Evolutionary conservation across 2,888 invertebrate species (phyloP), one percentile per base, ranked within the genome.

Genomic region (Lottia gigantea): DNA sequence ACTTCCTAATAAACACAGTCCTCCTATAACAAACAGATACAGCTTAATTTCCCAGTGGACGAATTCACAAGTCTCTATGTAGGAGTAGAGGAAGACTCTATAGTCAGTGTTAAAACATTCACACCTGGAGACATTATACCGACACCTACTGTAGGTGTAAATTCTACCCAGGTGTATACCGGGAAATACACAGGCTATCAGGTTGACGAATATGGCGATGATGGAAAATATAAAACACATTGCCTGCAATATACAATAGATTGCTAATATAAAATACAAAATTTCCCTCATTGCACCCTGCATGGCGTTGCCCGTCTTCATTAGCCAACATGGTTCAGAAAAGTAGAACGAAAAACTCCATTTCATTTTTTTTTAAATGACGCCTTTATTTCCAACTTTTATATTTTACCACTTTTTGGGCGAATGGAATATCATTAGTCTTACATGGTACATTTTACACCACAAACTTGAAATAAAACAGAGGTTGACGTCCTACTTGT

Each of bases 141-240:
- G 61, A 62, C 79, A 78, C 55, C 70, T 71, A 46, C 68, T 66
- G 68, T 68, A 79, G 46, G 71, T 74, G 68, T 75, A 77, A 64
- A 79, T 72, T 19, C 75, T 72, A n/a, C 68, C 72, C 2, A 77
- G 67, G 49, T 79, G 77, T 23, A 79, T 76, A 46, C 71, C 71
- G 45, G 71, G 72, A 62, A 79, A 79, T 62, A 76, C 76, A 49
- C 74, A 74, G 15, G 79, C 76, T 6, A 75, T 76, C 46, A 77
- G 63, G 66, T 75, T 75, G 23, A 79, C 70, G 71, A 79, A 73
- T 62, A 74, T 69, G 31, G 75, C 74, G 12, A 77, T 46, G 8
- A 70, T 66, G 11, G 77, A 73, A 12, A 79, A 64, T 8, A 76
- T 46, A 64, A 76, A 74, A 71, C 79, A 79, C 15, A 68, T 64